These are phyloP conservation scores for Sebastes fasciatus DNA, from an alignment of 2,113 vertebrate genomes.

Conservation along the genomic window DNA sequence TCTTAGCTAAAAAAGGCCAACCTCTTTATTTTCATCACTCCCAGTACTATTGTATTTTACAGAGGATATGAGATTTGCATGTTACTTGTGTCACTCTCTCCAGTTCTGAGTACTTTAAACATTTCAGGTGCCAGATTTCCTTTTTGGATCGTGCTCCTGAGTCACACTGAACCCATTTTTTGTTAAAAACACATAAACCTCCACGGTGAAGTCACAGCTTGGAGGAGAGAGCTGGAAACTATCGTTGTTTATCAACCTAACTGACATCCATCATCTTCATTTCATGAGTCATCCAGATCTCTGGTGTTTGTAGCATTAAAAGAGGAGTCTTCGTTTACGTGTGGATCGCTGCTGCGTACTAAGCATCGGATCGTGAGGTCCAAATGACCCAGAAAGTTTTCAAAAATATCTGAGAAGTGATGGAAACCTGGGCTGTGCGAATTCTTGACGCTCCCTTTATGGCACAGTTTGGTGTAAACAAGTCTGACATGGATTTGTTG, in stretches of 20 bases:
- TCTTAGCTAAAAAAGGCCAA: slow-evolving; percentile 21
- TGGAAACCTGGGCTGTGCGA: slow-evolving; percentile 15
- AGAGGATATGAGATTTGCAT: slow-evolving; percentile 35
- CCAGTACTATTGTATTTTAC: slow-evolving; percentile 47
- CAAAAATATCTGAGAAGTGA: slow-evolving; percentile 9
- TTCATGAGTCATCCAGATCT: slow-evolving; percentile 56
- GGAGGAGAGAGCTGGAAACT: slow-evolving; percentile 69
- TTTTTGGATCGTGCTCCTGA: slow-evolving; percentile 54
- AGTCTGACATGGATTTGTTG: slow-evolving; percentile 10
- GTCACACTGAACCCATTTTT: slow-evolving; percentile 60
- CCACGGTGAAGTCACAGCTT: slow-evolving; percentile 71
- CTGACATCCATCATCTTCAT: slow-evolving; percentile 69
- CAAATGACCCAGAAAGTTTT: slow-evolving; percentile 44
- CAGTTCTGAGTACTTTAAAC: slow-evolving; percentile 58
- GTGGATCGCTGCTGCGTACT: slow-evolving; percentile 37
- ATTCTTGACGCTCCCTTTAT: not conserved
- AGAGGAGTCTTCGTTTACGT: slow-evolving; percentile 4
- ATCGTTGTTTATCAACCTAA: slow-evolving; percentile 71
- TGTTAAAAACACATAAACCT: slow-evolving; percentile 67
- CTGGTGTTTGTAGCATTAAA: slow-evolving; percentile 47
- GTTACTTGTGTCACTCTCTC: slow-evolving; percentile 66
- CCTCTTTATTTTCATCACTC: slow-evolving; percentile 43
- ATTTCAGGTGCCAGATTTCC: slow-evolving; percentile 63
- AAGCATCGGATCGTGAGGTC: slow-evolving; percentile 9
- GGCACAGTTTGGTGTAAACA: slow-evolving; percentile 22